A percentile compares a stretch with the other conserved stretches of the same genome.
Conservation (phyloP, 2,797 vertebrate genomes). For the Peromyscus aztecus region DNA sequence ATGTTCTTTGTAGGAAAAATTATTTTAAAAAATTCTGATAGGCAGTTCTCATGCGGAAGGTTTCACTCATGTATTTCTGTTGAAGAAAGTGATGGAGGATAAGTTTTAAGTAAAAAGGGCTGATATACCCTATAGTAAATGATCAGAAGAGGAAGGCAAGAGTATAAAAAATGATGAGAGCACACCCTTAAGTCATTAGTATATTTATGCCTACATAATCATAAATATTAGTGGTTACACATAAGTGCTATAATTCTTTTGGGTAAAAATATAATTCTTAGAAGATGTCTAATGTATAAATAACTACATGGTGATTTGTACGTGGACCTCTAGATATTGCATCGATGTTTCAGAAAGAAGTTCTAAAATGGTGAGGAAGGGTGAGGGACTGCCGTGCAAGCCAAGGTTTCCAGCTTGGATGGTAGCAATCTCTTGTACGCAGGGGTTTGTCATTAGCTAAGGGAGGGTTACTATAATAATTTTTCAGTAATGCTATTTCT, state of each 20-base stretch:
- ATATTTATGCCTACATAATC: neutral
- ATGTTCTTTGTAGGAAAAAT: neutral
- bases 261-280: slow-evolving; percentile 45
- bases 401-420: neutral
- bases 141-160: slow-evolving; percentile 7
- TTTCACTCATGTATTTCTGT: slow-evolving; percentile 30
- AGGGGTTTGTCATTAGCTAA: neutral
- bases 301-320: neutral
- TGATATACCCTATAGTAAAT: neutral
- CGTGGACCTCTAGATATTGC: neutral
- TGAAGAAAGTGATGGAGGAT: slow-evolving; percentile 7
- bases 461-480: neutral
- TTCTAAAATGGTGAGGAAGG: slow-evolving; percentile 32
- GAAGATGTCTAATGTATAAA: neutral
- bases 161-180: neutral
- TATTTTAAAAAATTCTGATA: slow-evolving; percentile 23
- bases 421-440: neutral
- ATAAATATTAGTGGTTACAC: slow-evolving; percentile 1
- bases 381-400: neutral
- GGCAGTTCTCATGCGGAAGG: neutral
- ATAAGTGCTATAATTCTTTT: neutral
- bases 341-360: slow-evolving; percentile 24
- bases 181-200: neutral
- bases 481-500: slow-evolving; percentile 24
- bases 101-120: slow-evolving; percentile 27